Evolutionary conservation across 2,113 vertebrate species (phyloP), one percentile per base, ranked within the genome.

Genomic region (Seriola aureovittata): DNA sequence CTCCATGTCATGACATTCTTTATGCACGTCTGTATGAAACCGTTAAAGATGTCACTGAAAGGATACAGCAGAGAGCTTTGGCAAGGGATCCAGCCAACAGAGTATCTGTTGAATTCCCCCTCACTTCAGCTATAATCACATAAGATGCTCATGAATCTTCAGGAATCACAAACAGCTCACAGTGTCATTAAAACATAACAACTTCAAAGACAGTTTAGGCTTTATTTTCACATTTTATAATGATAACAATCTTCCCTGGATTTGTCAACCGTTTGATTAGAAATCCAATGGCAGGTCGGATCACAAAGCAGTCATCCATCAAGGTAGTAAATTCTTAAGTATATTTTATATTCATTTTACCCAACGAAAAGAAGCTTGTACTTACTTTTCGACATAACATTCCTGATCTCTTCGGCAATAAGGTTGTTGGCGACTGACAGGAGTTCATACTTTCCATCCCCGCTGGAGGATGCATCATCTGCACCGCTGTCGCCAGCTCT

Each of bases 41-140:
- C 34, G 6, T 68, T 14, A 13, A 50, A 9, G 0, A 11, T 9
- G 48, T 71, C 29, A 68, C 14, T 64, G 42, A 85, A 96, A 97
- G 97, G 98, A 99, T 99, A 99, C 98, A 99, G 88, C 98, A 99
- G 5, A 99, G 97, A n/a, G 97, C 97, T 95, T 98, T 99, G 86
- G 98, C 96, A 1, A 99, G 96, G 5, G 97, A 97, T 75, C 97
- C 98, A 1, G 98, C 98, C 89, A 99, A 79, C 65, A 98, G 72
- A 2, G 97, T 98, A 72, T 99, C 98, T 0, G 97, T 99, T 38
- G 97, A 97, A 48, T 97, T 96, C 32, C 97, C 97, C 34, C 85
- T 96, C 78, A 99, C 91, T 83, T 98, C 97, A 90, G 96, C 97
- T 98, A 85, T 46, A 95, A 93, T 48, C 13, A 67, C 66, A 90